These are phyloP conservation scores for Tribolium castaneum DNA, from an alignment of 1,140 invertebrate species.

Conservation along the genomic window DNA sequence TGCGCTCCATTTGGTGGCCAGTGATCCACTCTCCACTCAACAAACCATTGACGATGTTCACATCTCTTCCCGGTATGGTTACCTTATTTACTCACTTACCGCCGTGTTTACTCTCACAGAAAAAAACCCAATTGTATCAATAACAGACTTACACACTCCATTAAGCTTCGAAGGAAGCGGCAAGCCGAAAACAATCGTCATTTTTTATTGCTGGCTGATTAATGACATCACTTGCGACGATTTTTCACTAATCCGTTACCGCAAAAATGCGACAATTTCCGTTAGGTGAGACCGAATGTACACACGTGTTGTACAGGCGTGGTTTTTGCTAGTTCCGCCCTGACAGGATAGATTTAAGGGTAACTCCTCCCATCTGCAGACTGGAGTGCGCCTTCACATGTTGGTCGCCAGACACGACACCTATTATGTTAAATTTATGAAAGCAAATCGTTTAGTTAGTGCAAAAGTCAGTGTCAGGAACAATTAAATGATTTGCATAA, in stretches of 20 bases:
- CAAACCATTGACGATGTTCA: constrained; percentile 35
- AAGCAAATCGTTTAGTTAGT: constrained; percentile 22
- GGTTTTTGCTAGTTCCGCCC: constrained; percentile 26
- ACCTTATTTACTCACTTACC: constrained; percentile 34
- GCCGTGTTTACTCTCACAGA: constrained; percentile 33
- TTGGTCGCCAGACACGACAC: constrained; percentile 16
- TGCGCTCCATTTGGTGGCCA: constrained; percentile 42
- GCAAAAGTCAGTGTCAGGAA: constrained; percentile 12
- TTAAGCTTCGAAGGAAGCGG: constrained; percentile 15
- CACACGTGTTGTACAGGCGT: constrained; percentile 31
- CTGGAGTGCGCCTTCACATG: constrained; percentile 30
- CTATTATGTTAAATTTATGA: constrained; percentile 33
- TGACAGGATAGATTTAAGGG: constrained; percentile 29
- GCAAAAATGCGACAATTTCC: no score
- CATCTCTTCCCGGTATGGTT: constrained; percentile 26
- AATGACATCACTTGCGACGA: neutral
- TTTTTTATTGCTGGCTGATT: neutral
- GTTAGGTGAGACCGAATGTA: neutral
- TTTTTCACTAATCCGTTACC: no score
- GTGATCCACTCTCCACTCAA: constrained; percentile 37
- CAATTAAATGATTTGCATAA: constrained; percentile 28
- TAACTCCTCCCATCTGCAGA: constrained; percentile 31
- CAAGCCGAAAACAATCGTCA: constrained; percentile 15
- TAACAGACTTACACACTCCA: constrained; percentile 30
- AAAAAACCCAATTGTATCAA: constrained; percentile 33